Conservation (phyloP, 1,140 invertebrate genomes). For the Mizuhopecten yessoensis region DNA sequence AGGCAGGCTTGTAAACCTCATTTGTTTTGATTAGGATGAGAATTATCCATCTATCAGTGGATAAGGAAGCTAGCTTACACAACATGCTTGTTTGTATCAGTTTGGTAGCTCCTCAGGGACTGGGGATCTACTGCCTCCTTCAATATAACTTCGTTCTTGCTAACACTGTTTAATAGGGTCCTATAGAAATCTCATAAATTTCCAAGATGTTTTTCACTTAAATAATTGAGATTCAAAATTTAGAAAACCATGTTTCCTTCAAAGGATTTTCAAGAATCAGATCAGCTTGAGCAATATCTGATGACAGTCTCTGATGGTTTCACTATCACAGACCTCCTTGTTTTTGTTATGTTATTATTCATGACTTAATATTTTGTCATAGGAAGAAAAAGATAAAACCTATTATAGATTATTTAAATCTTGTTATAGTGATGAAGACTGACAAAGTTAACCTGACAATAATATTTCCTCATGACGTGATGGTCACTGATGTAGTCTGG, state of each 20-base stretch:
- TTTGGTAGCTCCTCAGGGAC: not conserved
- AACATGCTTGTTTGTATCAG: not conserved
- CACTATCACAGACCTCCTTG: too few species aligned
- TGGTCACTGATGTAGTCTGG: too few species aligned
- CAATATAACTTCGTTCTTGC: too few species aligned
- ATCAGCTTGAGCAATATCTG: not conserved
- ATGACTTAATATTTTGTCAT: too few species aligned
- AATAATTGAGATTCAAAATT: not conserved
- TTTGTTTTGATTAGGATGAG: constrained; percentile 4
- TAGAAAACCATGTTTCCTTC: not conserved
- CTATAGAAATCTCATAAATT: not conserved
- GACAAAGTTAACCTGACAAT: too few species aligned
- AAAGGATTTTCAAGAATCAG: not conserved
- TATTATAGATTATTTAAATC: too few species aligned
- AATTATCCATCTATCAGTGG: not conserved
- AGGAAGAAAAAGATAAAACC: too few species aligned
- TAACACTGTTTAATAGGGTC: not conserved
- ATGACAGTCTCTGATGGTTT: too few species aligned
- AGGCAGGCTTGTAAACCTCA: not conserved
- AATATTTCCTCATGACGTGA: too few species aligned
- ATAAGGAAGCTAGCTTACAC: not conserved
- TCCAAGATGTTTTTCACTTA: not conserved
- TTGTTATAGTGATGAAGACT: too few species aligned
- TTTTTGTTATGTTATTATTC: too few species aligned
- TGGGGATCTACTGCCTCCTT: too few species aligned